phyloP scores from a whole-genome alignment of 2,113 vertebrate species.

The Syngnathoides biaculeatus region DNA sequence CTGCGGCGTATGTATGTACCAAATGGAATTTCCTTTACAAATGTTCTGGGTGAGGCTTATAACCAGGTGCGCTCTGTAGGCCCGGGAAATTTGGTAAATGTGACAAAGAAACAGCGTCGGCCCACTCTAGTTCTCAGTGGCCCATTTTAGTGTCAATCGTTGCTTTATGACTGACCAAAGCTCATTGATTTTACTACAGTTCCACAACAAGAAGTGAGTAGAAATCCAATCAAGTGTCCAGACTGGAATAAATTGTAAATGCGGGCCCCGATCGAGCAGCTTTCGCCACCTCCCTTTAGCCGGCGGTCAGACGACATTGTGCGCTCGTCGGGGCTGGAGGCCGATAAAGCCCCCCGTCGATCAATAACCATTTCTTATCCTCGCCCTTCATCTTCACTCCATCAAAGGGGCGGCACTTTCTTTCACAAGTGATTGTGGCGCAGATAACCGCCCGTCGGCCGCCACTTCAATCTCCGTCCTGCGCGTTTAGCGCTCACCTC shows the following conservation, averaged over 20 bases:
- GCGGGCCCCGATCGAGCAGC: conserved; percentile 52
- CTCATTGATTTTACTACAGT: too few species aligned
- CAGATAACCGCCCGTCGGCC: conserved; percentile 65
- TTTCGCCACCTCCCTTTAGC: conserved; percentile 43
- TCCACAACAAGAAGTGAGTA: too few species aligned
- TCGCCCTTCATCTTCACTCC: conserved; percentile 71
- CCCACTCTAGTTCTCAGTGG: too few species aligned
- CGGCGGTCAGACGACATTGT: conserved; percentile 63
- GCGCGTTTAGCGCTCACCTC: conserved; percentile 9
- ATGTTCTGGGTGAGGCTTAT: too few species aligned
- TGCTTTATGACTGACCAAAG: too few species aligned
- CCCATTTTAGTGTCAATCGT: too few species aligned
- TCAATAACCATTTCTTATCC: conserved; percentile 79
- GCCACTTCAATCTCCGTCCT: conserved; percentile 31
- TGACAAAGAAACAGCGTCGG: too few species aligned
- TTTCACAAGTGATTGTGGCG: conserved; percentile 61
- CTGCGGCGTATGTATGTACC: too few species aligned
- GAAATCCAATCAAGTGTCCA: conserved; percentile 21
- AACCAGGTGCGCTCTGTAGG: too few species aligned
- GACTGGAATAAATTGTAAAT: conserved; percentile 31
- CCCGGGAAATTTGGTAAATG: too few species aligned
- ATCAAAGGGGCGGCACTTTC: conserved; percentile 68
- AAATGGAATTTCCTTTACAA: too few species aligned
- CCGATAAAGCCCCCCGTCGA: conserved; percentile 69
- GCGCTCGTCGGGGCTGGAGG: conserved; percentile 57